Evolutionary conservation across 2,113 vertebrate genomes (phyloP).

Genomic region (Psettodes erumei): DNA sequence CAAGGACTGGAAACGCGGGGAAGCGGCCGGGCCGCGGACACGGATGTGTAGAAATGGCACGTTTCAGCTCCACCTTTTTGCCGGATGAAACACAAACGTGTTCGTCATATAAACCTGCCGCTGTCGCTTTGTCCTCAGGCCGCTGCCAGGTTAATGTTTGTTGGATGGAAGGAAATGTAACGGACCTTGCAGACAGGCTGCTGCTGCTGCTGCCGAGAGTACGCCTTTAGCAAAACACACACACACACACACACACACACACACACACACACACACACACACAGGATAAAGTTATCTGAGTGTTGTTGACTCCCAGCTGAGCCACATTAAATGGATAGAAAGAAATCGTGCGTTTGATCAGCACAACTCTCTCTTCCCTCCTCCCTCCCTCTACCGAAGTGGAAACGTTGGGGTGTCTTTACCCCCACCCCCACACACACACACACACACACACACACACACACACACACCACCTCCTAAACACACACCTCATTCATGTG

Average conservation of each 20-base stretch:
- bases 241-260: conserved; percentile 6
- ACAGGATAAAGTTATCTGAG: conserved; percentile 52
- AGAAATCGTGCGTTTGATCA: no score
- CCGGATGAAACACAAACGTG: no score
- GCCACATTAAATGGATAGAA: neutral
- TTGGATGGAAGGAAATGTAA: conserved; percentile 78
- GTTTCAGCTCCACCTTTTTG: no score
- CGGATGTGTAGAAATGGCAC: neutral
- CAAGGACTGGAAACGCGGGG: neutral
- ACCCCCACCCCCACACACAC: neutral
- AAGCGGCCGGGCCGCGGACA: no score
- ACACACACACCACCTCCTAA: neutral
- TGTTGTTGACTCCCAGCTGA: conserved; percentile 45
- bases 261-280: conserved; percentile 1
- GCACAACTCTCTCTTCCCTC: neutral
- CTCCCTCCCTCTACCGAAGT: neutral
- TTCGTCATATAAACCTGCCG: neutral
- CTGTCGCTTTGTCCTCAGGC: neutral
- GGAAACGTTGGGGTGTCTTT: neutral
- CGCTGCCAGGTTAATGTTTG: conserved; percentile 74
- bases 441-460: neutral
- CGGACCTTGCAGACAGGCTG: conserved; percentile 63
- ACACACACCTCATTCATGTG: conserved; percentile 47
- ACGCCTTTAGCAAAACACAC: conserved; percentile 69
- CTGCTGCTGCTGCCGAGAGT: conserved; percentile 22